Evolutionary conservation across 2,797 vertebrate genomes (phyloP).

Genomic region (Anabas testudineus): DNA sequence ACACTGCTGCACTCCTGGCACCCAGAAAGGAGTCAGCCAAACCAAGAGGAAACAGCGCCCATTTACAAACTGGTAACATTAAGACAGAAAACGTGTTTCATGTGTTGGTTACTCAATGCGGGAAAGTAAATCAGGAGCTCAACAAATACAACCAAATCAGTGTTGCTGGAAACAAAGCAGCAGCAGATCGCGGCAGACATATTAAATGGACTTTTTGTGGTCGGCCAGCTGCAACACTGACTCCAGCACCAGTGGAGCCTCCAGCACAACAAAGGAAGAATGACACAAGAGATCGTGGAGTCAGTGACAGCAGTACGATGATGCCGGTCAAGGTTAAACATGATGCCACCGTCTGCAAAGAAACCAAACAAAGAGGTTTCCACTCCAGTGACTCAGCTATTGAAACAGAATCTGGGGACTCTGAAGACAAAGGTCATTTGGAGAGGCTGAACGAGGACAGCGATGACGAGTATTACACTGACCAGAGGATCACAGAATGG

Average conservation of each 20-base stretch:
- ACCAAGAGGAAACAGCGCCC: conserved; percentile 17
- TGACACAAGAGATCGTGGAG: conserved; percentile 29
- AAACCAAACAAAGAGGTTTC: conserved; percentile 50
- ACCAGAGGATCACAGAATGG: conserved; percentile 82
- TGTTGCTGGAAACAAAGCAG: conserved; percentile 37
- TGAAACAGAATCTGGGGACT: conserved; percentile 72
- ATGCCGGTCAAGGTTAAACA: conserved; percentile 48
- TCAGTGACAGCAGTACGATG: conserved; percentile 33
- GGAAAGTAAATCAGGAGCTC: conserved; percentile 23
- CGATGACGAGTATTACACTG: conserved; percentile 77
- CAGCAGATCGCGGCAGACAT: conserved; percentile 25
- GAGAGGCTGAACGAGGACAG: conserved; percentile 43
- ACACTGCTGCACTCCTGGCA: conserved; percentile 2
- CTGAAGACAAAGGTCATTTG: conserved; percentile 39
- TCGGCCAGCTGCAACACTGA: conserved; percentile 31
- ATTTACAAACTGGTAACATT: conserved; percentile 26
- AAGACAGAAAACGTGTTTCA: conserved; percentile 35
- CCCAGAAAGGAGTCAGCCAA: conserved; percentile 14
- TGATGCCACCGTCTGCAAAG: conserved; percentile 28
- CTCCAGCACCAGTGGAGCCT: conserved; percentile 21
- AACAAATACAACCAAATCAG: conserved; percentile 36
- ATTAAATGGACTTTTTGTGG: conserved; percentile 40
- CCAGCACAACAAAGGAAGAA: conserved; percentile 43
- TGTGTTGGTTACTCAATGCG: conserved; percentile 11
- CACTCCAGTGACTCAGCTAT: conserved; percentile 66